Evolutionary conservation across 1,140 invertebrate genomes (phyloP).

Genomic region (Ptiloglossa arizonensis): DNA sequence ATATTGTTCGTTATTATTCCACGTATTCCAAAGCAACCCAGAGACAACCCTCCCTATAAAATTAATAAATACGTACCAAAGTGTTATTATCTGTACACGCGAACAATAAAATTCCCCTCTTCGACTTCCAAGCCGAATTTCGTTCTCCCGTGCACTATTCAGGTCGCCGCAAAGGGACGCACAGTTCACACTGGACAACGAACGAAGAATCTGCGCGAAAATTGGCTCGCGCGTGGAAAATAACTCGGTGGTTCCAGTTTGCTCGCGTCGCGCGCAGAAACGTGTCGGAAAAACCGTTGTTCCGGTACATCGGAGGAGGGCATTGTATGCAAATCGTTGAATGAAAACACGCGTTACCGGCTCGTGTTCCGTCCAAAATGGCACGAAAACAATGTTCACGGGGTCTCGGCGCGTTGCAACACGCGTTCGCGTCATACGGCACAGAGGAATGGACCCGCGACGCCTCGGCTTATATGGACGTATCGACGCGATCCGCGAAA

Average conservation of each 20-base stretch:
- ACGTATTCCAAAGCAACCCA: no score
- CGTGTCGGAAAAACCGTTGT: not conserved
- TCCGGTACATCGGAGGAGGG: not conserved
- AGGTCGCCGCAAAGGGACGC: no score
- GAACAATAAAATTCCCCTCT: no score
- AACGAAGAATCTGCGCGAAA: no score
- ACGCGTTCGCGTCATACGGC: constrained; percentile 2
- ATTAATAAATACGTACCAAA: no score
- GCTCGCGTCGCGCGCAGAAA: not conserved
- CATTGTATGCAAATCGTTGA: not conserved
- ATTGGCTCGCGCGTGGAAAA: not conserved
- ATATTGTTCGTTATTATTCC: no score
- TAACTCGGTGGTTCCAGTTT: not conserved
- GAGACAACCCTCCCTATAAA: no score
- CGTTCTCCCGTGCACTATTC: no score
- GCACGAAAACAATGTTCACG: not conserved
- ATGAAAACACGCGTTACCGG: not conserved
- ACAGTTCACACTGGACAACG: no score
- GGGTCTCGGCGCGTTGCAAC: not conserved
- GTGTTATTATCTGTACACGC: no score
- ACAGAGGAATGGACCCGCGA: not conserved
- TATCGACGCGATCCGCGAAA: not conserved
- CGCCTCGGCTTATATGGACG: not conserved
- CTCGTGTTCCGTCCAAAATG: not conserved
- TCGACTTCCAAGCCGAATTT: no score